A percentile compares a stretch with the other conserved stretches of the same genome.
phyloP scores from a whole-genome alignment of 1,140 invertebrate genomes.

The Sinonovacula constricta region DNA sequence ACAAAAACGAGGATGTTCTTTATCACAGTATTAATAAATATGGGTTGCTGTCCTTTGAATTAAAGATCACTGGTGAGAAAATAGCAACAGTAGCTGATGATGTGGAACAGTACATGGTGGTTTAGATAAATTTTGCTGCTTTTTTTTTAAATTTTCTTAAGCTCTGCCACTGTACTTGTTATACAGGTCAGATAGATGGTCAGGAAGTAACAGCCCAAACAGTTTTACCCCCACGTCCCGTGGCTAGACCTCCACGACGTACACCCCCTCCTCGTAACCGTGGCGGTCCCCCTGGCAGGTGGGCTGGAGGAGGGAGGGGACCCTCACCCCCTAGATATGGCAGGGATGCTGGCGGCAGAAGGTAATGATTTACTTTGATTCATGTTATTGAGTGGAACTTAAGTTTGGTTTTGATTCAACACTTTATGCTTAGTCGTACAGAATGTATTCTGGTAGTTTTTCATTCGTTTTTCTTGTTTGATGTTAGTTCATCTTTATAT shows the following conservation, averaged over 20 bases:
- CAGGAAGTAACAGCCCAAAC: conserved; percentile 97
- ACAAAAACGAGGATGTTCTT: no score
- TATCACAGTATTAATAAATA: no score
- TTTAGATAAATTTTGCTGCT: no score
- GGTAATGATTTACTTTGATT: conserved; percentile 45
- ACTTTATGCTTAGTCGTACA: not conserved
- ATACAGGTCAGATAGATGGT: conserved; percentile 84
- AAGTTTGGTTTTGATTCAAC: not conserved
- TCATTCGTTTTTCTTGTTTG: no score
- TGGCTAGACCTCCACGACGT: conserved; percentile 81
- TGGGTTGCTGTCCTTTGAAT: no score
- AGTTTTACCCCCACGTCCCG: conserved; percentile 88
- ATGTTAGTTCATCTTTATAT: no score
- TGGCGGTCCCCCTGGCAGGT: conserved; percentile 79
- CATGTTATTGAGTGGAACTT: not conserved
- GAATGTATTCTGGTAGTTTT: not conserved
- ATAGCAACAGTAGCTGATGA: no score
- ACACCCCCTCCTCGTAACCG: conserved; percentile 78
- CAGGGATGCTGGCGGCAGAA: no score
- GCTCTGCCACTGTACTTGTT: no score
- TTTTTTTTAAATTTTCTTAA: no score
- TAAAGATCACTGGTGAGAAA: no score
- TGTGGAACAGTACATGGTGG: no score
- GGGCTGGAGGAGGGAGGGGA: conserved; percentile 75
- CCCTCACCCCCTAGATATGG: conserved; percentile 75